Evolutionary conservation across 1,140 invertebrate genomes (phyloP).

Genomic region (Hormaphis cornu): DNA sequence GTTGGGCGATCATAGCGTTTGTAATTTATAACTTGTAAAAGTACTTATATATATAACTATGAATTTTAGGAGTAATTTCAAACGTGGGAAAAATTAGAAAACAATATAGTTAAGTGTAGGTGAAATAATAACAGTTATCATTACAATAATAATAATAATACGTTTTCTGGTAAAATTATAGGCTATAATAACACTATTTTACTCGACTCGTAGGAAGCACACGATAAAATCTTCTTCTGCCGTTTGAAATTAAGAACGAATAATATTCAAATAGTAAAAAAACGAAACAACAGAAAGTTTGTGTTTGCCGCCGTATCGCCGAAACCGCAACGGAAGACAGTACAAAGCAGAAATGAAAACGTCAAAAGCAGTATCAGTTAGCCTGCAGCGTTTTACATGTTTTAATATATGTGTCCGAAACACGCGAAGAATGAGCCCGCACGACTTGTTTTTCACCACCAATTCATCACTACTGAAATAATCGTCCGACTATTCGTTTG

Average conservation of each 20-base stretch:
- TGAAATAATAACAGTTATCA: no score
- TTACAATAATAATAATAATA: no score
- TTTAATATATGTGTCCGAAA: conserved; percentile 15
- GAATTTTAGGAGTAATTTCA: no score
- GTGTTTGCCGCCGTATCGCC: background rate
- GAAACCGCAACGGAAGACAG: background rate
- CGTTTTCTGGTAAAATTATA: background rate
- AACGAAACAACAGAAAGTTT: background rate
- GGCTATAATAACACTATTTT: background rate
- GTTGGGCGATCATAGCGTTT: no score
- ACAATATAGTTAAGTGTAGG: no score
- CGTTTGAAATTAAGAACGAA: background rate
- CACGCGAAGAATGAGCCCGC: background rate
- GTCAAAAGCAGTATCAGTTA: conserved; percentile 10
- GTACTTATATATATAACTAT: no score
- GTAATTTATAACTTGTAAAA: no score
- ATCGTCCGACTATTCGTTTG: background rate
- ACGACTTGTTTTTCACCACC: conserved; percentile 1
- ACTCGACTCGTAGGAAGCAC: background rate
- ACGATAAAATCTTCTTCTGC: background rate
- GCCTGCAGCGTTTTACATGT: conserved; percentile 10
- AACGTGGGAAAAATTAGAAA: no score
- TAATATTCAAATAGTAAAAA: no score
- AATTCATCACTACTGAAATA: background rate
- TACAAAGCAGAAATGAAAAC: background rate